Evolutionary conservation across 2,113 vertebrate genomes (phyloP), one percentile per base, ranked within the genome.

Genomic region (Addax nasomaculatus): DNA sequence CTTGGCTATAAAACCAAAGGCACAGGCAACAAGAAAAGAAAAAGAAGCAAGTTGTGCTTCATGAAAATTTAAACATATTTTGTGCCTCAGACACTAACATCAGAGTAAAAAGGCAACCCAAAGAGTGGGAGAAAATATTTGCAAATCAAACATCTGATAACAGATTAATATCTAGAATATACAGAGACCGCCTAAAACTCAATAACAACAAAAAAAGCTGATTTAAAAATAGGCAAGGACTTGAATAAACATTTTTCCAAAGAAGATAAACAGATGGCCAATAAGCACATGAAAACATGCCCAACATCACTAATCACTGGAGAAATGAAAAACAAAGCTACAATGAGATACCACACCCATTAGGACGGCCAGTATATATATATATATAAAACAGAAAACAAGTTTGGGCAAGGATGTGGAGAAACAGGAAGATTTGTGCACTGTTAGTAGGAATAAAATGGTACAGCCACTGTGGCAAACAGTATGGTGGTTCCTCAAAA

Each of bases 381-480:
- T 36, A 0, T 57, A 45, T 53, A 39, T 29, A 47, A 39, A 49
- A 6, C 39, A 53, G 81, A 84, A 53, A 13, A 67, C 16, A 33
- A 7, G 17, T 14, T 8, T 19, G 4, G 79, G 62, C 3, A 19
- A 27, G 78, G 23, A 29, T 6, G 21, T 39, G 27, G 33, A 7
- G n/a, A 25, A 6, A 12, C 64, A 1, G 16, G 55, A 45, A 12
- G 43, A 19, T 9, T 0, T 3, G 39, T 2, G 47, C 76, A 7
- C 49, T 25, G 39, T 1, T 3, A 43, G 36, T 2, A 21, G 51
- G 51, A 13, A 33, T 4, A 17, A 17, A 27, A 33, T 6, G 60
- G 30, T 3, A 15, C 43, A 33, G 79, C 79, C 1, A 7, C 43
- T 39, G 16, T 23, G 76, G 76, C 21, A 81, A 47, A 53, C 25